These are phyloP conservation scores for Noctua janthina DNA, from an alignment of 2,888 invertebrate species.

Conservation along the genomic window DNA sequence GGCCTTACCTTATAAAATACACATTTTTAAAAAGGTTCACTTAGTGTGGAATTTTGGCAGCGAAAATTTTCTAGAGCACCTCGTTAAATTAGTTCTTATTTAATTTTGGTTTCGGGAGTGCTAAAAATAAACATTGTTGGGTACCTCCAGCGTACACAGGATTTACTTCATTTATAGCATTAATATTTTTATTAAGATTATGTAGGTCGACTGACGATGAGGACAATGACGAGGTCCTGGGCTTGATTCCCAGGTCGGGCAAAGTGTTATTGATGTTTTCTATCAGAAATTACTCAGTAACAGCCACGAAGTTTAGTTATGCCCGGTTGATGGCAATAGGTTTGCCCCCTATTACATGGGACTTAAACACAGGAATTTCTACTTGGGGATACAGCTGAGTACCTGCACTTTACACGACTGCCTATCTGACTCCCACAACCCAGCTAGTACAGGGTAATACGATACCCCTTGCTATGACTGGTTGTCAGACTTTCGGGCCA, in stretches of 20 bases:
- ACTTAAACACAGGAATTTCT: no score
- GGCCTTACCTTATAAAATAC: slow-evolving; percentile 23
- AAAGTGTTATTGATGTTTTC: not conserved
- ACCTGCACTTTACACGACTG: no score
- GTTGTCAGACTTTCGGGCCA: no score
- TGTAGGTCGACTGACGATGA: not conserved
- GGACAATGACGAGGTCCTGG: not conserved
- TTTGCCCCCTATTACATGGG: no score
- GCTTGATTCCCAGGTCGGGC: not conserved
- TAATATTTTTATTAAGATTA: not conserved
- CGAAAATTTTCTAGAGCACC: not conserved
- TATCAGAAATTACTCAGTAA: not conserved
- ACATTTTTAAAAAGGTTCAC: slow-evolving; percentile 15
- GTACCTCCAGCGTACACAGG: not conserved
- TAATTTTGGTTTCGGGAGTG: not conserved
- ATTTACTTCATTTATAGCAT: not conserved
- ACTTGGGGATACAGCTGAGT: no score
- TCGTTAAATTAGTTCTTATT: slow-evolving; percentile 18
- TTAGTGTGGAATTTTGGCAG: slow-evolving; percentile 18
- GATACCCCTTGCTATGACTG: no score
- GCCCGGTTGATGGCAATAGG: not conserved
- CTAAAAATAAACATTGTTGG: not conserved
- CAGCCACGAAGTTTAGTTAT: not conserved
- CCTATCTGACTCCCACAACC: no score
- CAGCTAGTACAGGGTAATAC: no score